phyloP scores from a whole-genome alignment of 2,888 invertebrate species.

The Hypomecis atomaria region DNA sequence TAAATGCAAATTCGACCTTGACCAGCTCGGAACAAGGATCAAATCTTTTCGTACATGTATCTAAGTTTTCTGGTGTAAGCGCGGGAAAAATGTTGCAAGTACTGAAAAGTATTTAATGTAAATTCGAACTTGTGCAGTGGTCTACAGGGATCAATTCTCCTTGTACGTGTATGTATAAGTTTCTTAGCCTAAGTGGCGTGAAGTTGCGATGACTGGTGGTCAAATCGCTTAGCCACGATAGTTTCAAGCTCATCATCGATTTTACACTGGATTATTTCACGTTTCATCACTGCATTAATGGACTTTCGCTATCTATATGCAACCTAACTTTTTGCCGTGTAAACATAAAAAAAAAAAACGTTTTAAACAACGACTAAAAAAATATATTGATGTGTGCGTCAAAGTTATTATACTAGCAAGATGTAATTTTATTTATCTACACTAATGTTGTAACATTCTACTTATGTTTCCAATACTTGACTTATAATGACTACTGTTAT shows the following conservation, averaged over 20 bases:
- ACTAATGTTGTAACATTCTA: too few species aligned
- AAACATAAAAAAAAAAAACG: too few species aligned
- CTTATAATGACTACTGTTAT: too few species aligned
- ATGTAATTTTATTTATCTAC: too few species aligned
- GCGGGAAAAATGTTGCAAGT: constrained; percentile 1
- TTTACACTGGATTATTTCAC: constrained; percentile 50
- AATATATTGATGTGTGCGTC: too few species aligned
- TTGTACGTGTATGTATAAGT: constrained; percentile 1
- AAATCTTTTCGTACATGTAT: neutral
- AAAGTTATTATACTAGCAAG: too few species aligned
- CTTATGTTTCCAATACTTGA: too few species aligned
- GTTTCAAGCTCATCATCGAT: constrained; percentile 50
- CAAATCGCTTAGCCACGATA: constrained; percentile 57
- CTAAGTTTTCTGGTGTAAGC: neutral
- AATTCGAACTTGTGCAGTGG: constrained; percentile 13
- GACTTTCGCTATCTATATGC: constrained; percentile 13
- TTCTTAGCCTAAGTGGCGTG: constrained; percentile 38
- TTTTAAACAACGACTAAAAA: too few species aligned
- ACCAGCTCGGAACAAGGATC: too few species aligned
- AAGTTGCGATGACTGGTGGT: constrained; percentile 42
- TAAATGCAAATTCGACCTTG: too few species aligned
- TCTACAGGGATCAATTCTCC: constrained; percentile 14
- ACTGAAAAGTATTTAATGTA: neutral
- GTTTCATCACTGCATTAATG: constrained; percentile 18
- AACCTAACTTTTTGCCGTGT: neutral